Percentiles rank a stretch among this genome's conserved stretches.
Conservation (phyloP, 2,797 vertebrate genomes). For the Eptatretus atami region DNA sequence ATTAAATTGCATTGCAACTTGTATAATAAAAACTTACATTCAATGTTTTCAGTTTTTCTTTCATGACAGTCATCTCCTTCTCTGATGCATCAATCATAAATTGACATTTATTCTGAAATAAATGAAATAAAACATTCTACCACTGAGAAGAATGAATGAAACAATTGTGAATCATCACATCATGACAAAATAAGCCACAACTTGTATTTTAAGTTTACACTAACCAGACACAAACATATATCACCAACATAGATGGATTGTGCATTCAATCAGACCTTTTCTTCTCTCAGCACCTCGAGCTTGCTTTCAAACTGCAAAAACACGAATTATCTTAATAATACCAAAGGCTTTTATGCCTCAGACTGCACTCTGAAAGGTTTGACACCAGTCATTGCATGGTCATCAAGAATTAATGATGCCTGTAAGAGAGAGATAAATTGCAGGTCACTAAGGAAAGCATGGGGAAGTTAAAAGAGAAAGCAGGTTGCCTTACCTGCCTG, state of each 20-base stretch:
- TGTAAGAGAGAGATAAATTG: constrained; percentile 2
- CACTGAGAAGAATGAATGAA: too few species aligned
- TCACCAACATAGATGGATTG: too few species aligned
- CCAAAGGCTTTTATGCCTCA: neutral
- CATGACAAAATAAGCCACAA: too few species aligned
- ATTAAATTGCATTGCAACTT: too few species aligned
- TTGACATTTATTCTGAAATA: neutral
- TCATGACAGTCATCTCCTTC: neutral
- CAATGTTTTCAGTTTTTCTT: constrained; percentile 2
- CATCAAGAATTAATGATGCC: constrained; percentile 3
- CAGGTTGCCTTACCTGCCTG: constrained; percentile 1
- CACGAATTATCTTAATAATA: neutral
- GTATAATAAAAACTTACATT: neutral
- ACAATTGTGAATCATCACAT: too few species aligned
- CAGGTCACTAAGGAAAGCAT: neutral
- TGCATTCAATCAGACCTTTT: neutral
- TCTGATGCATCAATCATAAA: constrained; percentile 5
- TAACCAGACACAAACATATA: too few species aligned
- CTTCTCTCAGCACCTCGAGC: constrained; percentile 1
- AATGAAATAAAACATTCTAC: too few species aligned
- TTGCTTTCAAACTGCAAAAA: constrained; percentile 4
- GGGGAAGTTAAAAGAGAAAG: neutral
- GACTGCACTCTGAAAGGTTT: neutral
- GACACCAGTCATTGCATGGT: neutral
- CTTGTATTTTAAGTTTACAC: too few species aligned